Evolutionary conservation across 2,113 vertebrate species (phyloP).

Genomic region (Callipepla californica): DNA sequence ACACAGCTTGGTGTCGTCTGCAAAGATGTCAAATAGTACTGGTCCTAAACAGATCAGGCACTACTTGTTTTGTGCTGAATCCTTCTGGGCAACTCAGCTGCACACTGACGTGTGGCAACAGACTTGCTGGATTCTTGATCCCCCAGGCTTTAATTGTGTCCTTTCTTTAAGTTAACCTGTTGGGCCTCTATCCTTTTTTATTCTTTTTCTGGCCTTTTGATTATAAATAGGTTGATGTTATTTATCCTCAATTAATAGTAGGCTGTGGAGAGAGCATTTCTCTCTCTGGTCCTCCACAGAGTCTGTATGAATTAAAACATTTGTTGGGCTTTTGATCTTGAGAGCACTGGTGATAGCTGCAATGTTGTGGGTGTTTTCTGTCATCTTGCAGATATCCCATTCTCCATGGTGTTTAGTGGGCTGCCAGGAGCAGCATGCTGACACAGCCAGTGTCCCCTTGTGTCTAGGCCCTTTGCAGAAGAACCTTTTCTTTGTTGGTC

Average conservation of each 20-base stretch:
- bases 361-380: not conserved
- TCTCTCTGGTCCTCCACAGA: not conserved
- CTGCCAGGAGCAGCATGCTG: rapidly evolving
- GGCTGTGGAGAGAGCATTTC: not conserved
- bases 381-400: rapidly evolving
- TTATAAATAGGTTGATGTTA: not conserved
- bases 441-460: rapidly evolving
- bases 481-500: not conserved
- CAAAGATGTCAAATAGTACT: not conserved
- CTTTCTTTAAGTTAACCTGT: not conserved
- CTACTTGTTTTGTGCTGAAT: too few relatives aligned
- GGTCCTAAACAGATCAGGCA: not conserved
- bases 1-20: not conserved
- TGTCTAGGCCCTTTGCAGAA: not conserved
- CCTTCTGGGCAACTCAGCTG: too few relatives aligned
- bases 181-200: not conserved
- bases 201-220: not conserved
- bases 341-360: not conserved
- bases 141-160: not conserved
- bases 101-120: too few relatives aligned
- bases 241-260: not conserved
- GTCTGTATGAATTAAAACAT: not conserved
- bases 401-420: not conserved
- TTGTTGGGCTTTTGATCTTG: not conserved
- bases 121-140: not conserved